Base-by-base conservation (phyloP, 2,888 invertebrate genomes). In the Galeruca laticollis region DNA sequence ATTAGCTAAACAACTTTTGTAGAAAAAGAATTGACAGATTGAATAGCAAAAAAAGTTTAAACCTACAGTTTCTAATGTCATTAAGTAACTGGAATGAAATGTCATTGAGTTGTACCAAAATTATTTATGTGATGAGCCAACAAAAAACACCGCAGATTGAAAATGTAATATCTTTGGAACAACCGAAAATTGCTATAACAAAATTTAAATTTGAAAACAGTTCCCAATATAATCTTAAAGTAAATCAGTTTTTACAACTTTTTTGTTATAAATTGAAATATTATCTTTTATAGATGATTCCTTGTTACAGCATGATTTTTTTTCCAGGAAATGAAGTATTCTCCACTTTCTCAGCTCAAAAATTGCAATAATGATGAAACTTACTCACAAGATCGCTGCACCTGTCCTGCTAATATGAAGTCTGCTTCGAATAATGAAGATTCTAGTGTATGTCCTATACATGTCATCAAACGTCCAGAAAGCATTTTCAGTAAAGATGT, bases 401-500 rank as follows among this genome's bases (percentile, higher is more conserved):
- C 68, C 43, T 73, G 73, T 65, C 64, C 62, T 26, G 51, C 43
- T 56, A 63, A 54, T 15, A 61, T 56, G 60, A 60, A 35, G 13
- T 59, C 62, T 43, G 69, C 59, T n/a, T 35, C 18, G 68, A 60
- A 52, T 52, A 69, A 31, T 49, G 70, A 71, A 31, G 43, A 68
- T 43, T 66, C 62, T 68, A n/a, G 40, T 43, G 31, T 40, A 13
- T 73, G 71, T 47, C 69, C 65, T 4, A 21, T 69, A 37, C 69
- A 67, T 31, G 51, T 33, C 52, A 56, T 66, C 10, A 13, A 68
- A 33, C 67, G 75, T 0, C 72, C 75, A 0, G 73, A 75, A 40
- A 75, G 75, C 37, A 61, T 67, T 43, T 66, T 70, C 43, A 64
- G 66, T 9, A 83, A 83, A 73, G 74, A 80, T 15, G 79, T 81